These are phyloP conservation scores for Spodoptera litura DNA, from an alignment of 1,140 invertebrate species.

Conservation along the genomic window DNA sequence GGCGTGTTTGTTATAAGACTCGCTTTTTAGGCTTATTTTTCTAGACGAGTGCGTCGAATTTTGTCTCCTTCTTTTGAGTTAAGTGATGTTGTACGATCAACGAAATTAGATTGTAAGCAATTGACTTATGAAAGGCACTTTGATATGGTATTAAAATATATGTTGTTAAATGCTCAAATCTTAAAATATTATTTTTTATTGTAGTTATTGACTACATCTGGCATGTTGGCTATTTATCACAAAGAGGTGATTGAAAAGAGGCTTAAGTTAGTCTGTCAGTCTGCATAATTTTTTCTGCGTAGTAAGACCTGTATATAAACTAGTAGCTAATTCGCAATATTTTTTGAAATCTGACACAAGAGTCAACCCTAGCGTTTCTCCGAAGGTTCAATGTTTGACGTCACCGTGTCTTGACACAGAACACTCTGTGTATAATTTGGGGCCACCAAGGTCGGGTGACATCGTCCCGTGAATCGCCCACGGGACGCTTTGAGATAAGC, in stretches of 20 bases:
- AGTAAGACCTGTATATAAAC: too few relatives aligned
- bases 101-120: too few relatives aligned
- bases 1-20: background rate
- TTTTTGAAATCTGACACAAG: background rate
- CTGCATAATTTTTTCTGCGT: too few relatives aligned
- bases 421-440: constrained; percentile 37
- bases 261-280: too few relatives aligned
- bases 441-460: constrained; percentile 38
- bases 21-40: background rate
- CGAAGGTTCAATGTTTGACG: background rate
- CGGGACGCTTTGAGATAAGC: constrained; percentile 57
- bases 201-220: too few relatives aligned
- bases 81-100: background rate
- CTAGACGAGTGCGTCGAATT: background rate
- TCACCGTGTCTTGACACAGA: constrained; percentile 30
- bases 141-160: too few relatives aligned
- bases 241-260: too few relatives aligned
- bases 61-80: background rate
- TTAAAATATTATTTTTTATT: too few relatives aligned
- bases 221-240: too few relatives aligned
- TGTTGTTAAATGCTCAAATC: too few relatives aligned
- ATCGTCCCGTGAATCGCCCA: constrained; percentile 40
- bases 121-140: too few relatives aligned
- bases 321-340: background rate
- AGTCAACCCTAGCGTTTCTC: background rate